Evolutionary conservation across 2,113 vertebrate species (phyloP).

Genomic region (Dinomys branickii): DNA sequence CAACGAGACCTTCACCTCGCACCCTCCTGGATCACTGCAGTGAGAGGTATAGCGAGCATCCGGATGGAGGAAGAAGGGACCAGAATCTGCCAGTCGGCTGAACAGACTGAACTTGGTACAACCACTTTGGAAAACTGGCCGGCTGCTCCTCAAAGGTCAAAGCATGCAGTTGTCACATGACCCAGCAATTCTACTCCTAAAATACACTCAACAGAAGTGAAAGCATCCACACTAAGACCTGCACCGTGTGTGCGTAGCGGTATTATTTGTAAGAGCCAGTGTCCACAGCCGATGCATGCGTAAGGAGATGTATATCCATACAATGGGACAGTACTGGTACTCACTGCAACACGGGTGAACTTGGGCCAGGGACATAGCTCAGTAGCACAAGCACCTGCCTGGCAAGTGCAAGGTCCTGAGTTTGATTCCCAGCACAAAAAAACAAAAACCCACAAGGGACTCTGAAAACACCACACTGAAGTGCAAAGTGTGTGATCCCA

Average conservation of each 20-base stretch:
- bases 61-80: not conserved
- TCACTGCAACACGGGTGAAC: fast-evolving
- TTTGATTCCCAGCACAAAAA: no score
- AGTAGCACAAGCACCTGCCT: no score
- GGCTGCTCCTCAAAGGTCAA: not conserved
- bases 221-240: not conserved
- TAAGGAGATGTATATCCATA: not conserved
- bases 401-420: no score
- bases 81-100: not conserved
- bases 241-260: not conserved
- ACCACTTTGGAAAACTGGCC: not conserved
- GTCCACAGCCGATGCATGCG: fast-evolving
- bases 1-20: not conserved
- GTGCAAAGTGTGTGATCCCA: not conserved
- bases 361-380: no score
- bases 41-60: not conserved
- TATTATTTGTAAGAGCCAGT: not conserved
- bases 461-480: not conserved
- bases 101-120: not conserved
- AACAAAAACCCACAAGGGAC: not conserved
- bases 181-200: not conserved
- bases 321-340: no score
- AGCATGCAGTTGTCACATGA: not conserved
- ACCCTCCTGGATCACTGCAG: not conserved
- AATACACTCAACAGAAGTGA: not conserved